Evolutionary conservation across 2,113 vertebrate species (phyloP).

Genomic region (Cygnus buccinator): DNA sequence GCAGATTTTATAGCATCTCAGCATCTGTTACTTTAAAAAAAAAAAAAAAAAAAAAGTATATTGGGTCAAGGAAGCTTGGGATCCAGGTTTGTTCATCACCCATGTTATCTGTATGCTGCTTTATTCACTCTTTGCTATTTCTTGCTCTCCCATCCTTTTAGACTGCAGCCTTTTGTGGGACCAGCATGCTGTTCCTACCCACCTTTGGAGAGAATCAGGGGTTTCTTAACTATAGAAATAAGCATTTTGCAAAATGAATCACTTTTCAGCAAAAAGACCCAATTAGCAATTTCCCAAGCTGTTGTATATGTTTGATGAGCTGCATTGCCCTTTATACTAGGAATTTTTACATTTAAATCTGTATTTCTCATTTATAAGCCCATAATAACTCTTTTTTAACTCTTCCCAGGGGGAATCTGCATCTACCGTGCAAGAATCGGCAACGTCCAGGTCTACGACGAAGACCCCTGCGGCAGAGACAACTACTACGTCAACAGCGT

Average conservation of each 20-base stretch:
- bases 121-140: not conserved
- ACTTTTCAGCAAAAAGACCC: not conserved
- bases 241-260: not conserved
- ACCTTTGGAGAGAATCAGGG: not conserved
- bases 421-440: slow-evolving; percentile 69
- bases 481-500: slow-evolving; percentile 77
- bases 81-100: not conserved
- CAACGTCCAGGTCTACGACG: slow-evolving; percentile 60
- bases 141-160: not conserved
- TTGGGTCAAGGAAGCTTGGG: not conserved
- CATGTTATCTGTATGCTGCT: fast-evolving
- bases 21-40: not conserved
- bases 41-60: no score
- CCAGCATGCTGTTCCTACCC: not conserved
- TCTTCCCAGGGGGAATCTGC: slow-evolving; percentile 80
- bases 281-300: not conserved
- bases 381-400: not conserved
- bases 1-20: not conserved
- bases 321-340: not conserved
- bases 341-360: not conserved
- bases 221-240: not conserved
- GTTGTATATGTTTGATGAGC: not conserved
- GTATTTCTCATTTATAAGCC: not conserved
- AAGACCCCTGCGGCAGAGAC: slow-evolving; percentile 58
- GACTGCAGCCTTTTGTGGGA: not conserved